Evolutionary conservation across 2,113 vertebrate species (phyloP).

Genomic region (Globicephala melas): DNA sequence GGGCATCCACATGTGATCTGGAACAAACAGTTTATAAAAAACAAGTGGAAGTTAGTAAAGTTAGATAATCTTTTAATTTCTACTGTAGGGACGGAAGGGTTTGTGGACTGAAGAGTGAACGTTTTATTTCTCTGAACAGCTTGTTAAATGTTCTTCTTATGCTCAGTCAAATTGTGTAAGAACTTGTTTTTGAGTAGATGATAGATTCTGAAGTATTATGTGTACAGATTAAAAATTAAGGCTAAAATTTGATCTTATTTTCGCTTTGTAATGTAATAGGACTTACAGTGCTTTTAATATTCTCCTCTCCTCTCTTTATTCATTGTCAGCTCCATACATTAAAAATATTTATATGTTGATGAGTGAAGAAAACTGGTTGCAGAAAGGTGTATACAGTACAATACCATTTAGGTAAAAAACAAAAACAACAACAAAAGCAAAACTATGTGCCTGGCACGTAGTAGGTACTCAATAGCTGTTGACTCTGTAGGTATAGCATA

Average conservation of each 20-base stretch:
- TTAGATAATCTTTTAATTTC: background rate
- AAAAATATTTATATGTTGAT: conserved; percentile 17
- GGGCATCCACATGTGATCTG: background rate
- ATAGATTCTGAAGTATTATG: conserved; percentile 44
- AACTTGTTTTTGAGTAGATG: conserved; percentile 48
- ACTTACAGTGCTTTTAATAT: conserved; percentile 21
- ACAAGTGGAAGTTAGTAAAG: background rate
- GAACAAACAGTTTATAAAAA: background rate
- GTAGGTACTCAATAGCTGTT: background rate
- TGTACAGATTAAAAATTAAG: conserved; percentile 38
- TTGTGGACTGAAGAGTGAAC: conserved; percentile 10
- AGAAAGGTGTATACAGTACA: background rate
- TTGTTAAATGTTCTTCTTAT: conserved; percentile 43
- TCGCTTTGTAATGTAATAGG: background rate
- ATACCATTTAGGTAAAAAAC: background rate
- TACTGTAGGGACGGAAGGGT: background rate
- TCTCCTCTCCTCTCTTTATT: background rate
- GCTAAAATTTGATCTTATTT: conserved; percentile 36
- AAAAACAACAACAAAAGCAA: background rate
- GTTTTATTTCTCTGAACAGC: conserved; percentile 33
- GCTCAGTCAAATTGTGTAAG: background rate
- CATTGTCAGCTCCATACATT: background rate
- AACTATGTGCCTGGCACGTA: background rate
- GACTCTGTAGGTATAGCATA: background rate
- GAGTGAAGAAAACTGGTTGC: conserved; percentile 20